Evolutionary conservation across 2,113 vertebrate species (phyloP), one percentile per base, ranked within the genome.

Genomic region (Burhinus bistriatus): DNA sequence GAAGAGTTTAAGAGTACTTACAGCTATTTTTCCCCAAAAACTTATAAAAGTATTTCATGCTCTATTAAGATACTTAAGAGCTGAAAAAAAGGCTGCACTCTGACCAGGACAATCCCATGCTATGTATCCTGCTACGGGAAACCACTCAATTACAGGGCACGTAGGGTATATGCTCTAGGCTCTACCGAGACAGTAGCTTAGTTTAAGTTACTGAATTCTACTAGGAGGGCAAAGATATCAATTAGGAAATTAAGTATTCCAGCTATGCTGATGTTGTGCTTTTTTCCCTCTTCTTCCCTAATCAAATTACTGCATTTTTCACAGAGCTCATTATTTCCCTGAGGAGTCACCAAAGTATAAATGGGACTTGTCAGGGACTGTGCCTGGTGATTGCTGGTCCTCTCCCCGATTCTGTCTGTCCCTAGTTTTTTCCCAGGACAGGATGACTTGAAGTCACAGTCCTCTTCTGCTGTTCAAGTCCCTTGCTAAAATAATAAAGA

Each of bases 191-290:
- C 38, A 32, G 51, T 6, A 44, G 19, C 47, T 71, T 45, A 55
- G 15, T 16, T 77, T 4, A 55, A 68, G 27, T 44, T 72, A 30
- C 30, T 26, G 40, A 54, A 36, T 30, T 80, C 51, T 64, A 26
- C 45, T 3, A 66, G 27, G 30, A 64, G 12, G 36, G 18, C 34
- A 93, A 83, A 86, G 22, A 52, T 12, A 6, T 40, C 38, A 44
- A 12, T 57, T 21, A 49, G 16, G 73, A 87, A 58, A 89, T 10
- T 5, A 62, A 75, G 18, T 62, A 51, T 62, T 68, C 34, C 27
- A 29, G 15, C 29, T 76, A 17, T 0, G 0, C 17, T 85, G 18
- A 47, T 7, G 5, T 3, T 52, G 47, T 21, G 21, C 11, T 51
- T 54, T 59, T 44, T 22, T 3, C 6, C 38, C 18, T 7, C 26